Conservation (phyloP, 1,140 invertebrate species). For the Temnothorax nylanderi region DNA sequence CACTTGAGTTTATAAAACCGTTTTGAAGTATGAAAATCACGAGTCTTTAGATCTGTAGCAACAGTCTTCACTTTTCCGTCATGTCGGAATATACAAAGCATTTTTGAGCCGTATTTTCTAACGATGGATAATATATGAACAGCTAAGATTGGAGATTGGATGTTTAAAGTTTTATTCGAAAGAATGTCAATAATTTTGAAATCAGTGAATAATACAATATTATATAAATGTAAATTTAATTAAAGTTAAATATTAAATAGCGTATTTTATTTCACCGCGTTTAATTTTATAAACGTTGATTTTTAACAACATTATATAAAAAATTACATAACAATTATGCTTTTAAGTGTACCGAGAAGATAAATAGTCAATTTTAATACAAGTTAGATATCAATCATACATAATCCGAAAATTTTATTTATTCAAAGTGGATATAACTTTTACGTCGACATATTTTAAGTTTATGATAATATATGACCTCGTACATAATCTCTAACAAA, state of each 20-base stretch:
- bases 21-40: background rate
- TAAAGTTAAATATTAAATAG: too few relatives aligned
- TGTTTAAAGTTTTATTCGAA: background rate
- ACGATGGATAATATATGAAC: background rate
- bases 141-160: background rate
- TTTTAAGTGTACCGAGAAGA: background rate
- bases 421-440: background rate
- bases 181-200: too few relatives aligned
- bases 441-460: background rate
- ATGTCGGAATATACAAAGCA: background rate
- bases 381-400: background rate
- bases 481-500: background rate
- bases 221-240: too few relatives aligned
- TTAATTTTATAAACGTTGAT: too few relatives aligned
- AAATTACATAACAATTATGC: background rate
- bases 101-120: background rate
- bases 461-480: background rate
- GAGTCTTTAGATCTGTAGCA: background rate
- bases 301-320: too few relatives aligned
- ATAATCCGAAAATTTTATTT: background rate
- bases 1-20: background rate
- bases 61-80: background rate
- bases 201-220: too few relatives aligned
- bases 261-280: too few relatives aligned
- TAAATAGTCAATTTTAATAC: background rate